Base-by-base conservation (phyloP, 1,140 invertebrate species). In the Dreissena polymorpha region DNA sequence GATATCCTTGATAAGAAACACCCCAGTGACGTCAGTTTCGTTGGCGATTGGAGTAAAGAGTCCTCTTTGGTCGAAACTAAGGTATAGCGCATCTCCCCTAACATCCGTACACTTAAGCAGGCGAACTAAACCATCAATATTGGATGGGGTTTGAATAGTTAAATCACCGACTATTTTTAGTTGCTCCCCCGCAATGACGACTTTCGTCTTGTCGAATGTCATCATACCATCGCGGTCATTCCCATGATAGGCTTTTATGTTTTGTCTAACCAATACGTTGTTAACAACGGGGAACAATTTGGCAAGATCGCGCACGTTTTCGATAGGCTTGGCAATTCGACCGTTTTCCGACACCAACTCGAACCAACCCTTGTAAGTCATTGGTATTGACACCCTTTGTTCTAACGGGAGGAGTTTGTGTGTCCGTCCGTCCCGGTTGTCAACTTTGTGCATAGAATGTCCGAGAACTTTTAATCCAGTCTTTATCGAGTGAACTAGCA, bases 311-410 rank as follows among this genome's bases (percentile, higher is more conserved):
- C 94, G 94, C 0, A 98, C 97, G 81, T 95, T 97, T 90, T 97
- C 97, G 87, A 98, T 97, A 86, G 97, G 97, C 70, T 96, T 94
- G 2, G 97, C 96, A 18, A 97, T 96, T 86, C 96, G 94, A 0
- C 97, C 97, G 91, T 98, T 97, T 93, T 99, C 97, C 90, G 97
- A 98, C 29, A 98, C 93, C 51, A 98, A 95, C 93, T 99, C 98
- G 92, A 98, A 98, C 93, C 97, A 98, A 10, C 98, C 98, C 83
- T 96, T 94, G 92, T 97, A 99, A 10, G 96, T 95, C 80, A 98
- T 96, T 0, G 98, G 98, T 71, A 99, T 98, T 65, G 97, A 90
- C 14, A 92, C 83, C 10, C 90, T 85, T 69, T 92, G 91, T 49
- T 91, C 89, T 39, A 90, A 71, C 0, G 90, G 64, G 27, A 88